Base-by-base conservation (phyloP, 2,113 vertebrate species). In the Serilophus lunatus region DNA sequence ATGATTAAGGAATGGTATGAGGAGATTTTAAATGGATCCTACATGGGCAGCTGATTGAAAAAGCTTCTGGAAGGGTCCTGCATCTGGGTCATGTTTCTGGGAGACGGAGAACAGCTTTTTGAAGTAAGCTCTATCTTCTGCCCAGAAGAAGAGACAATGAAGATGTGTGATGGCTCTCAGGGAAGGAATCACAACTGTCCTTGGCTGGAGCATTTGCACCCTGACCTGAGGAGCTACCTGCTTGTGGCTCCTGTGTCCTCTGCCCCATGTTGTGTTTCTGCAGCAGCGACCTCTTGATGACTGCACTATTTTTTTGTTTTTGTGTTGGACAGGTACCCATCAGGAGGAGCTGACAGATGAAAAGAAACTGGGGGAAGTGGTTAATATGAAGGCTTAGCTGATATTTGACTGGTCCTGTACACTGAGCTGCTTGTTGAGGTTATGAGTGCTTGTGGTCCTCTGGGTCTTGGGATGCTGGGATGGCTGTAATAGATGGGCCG, bases 341-440 rank as follows among this genome's bases (percentile, higher is more conserved):
- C 72, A 69, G 33, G 6, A 54, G 25, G 40, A 69, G 16, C 19
- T 47, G 64, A 33, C 16, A 26, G 59, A 29, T 60, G 24, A 18
- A 72, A 50, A n/a, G 29, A 11, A 49, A 59, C 7, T 7, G 29
- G 47, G 38, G 26, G 15, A 77, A 60, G 17, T 31, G 22, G 35
- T 40, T 59, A 57, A 28, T n/a, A 28, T 3, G 4, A 23, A 79
- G 60, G 36, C 22, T 90, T 25, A 51, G 36, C 17, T 86, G 68
- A 14, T 35, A 20, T 66, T 66, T 19, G 10, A 0, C n/a, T 1
- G 1, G 6, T 59, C 49, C 53, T 1, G 1, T 77, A 35, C 53
- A 35, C 38, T 9, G 22, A 59, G 31, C n/a, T 50, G 38, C 1
- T 0, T 49, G 16, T 16, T 38, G 42, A 82, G 56, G 25, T 49